Percentiles rank a stretch among this genome's conserved stretches.
phyloP scores from a whole-genome alignment of 2,888 invertebrate species.

The Drosophila paranaensis region DNA sequence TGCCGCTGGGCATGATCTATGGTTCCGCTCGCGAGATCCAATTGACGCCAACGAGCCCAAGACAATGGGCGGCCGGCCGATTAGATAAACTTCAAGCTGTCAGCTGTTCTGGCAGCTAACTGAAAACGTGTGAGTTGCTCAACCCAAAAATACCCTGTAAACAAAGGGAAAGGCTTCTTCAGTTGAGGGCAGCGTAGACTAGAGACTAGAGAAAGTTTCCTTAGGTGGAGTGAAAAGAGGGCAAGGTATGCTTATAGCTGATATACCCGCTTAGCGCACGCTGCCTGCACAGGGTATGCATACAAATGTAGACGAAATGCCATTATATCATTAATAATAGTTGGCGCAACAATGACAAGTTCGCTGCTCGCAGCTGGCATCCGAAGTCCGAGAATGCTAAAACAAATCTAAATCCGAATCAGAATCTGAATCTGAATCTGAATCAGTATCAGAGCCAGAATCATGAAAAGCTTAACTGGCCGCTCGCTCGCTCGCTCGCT shows the following conservation, averaged over 20 bases:
- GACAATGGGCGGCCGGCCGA: constrained; percentile 29
- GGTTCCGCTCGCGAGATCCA: constrained; percentile 21
- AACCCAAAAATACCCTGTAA: constrained; percentile 15
- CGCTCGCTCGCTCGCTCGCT: not conserved
- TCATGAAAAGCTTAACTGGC: not conserved
- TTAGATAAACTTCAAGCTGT: constrained; percentile 41
- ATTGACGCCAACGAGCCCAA: constrained; percentile 29
- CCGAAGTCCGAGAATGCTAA: constrained; percentile 47
- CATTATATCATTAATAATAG: constrained; percentile 68
- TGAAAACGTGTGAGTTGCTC: not conserved
- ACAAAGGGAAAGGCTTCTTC: too few species aligned
- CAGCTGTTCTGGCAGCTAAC: constrained; percentile 41
- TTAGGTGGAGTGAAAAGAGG: too few species aligned
- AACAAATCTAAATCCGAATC: constrained; percentile 54
- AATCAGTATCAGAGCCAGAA: constrained; percentile 19
- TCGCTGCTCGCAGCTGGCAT: constrained; percentile 24
- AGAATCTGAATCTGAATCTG: constrained; percentile 47
- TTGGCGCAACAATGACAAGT: constrained; percentile 28
- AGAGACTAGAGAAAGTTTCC: too few species aligned
- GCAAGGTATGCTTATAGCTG: not conserved
- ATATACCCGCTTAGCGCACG: not conserved
- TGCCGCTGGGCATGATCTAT: constrained; percentile 37
- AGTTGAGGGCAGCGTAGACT: too few species aligned
- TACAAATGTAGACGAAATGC: constrained; percentile 23
- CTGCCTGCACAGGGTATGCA: constrained; percentile 20